Evolutionary conservation across 2,113 vertebrate species (phyloP), one percentile per base, ranked within the genome.

Genomic region (Vanacampus margaritifer): DNA sequence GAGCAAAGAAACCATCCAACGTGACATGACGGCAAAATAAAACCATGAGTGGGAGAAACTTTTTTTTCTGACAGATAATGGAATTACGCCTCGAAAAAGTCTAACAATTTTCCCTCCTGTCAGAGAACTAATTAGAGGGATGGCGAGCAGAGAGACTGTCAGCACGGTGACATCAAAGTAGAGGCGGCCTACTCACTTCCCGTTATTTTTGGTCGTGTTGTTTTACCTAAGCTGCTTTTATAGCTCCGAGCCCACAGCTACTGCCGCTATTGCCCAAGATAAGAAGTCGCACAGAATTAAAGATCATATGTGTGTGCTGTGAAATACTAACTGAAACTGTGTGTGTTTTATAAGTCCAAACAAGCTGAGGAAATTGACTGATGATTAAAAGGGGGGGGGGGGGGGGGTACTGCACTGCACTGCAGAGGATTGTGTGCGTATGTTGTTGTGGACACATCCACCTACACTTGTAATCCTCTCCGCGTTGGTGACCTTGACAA

Each of bases 161-260:
- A 84, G 73, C 79, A 59, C 76, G 39, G 59, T 79, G 86, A 85
- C 82, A 84, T 88, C 84, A 89, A 88, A 88, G 85, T 65, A 72
- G 41, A 61, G 62, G 11, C 67, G 69, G 80, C 76, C 79, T 79
- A 62, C 76, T 82, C 60, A 76, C 76, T 76, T 63, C 37, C 14
- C 36, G 60, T 68, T 66, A 58, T 87, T 80, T 74, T 65, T 64
- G 68, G 6, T 74, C 73, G 66, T 71, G 77, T 78, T 78, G 83
- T 84, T 86, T 82, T 78, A 83, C 81, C 74, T 74, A 82, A 84
- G 81, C 79, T 82, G 77, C 81, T 81, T 86, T 81, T 62, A 37
- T 24, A 9, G 73, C 68, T 76, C 48, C 24, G 35, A 75, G 78
- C 77, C 76, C 71, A 76, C 54, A 68, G 71, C 69, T 24, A 45